Evolutionary conservation across 2,888 invertebrate genomes (phyloP).

Genomic region (Clitarchus hookeri): DNA sequence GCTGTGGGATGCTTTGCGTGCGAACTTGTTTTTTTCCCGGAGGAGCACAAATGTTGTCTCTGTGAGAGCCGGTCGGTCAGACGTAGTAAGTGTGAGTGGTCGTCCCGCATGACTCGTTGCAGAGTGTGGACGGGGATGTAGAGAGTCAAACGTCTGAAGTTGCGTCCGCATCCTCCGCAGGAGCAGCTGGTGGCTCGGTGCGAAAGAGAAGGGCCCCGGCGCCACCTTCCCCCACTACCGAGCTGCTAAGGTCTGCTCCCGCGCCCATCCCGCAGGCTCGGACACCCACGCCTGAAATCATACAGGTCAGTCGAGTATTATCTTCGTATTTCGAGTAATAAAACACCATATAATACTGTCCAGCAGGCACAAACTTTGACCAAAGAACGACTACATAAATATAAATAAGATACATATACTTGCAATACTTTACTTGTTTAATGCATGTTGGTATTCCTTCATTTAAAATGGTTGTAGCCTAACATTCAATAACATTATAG

Average conservation of each 20-base stretch:
- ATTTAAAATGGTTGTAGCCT: no score
- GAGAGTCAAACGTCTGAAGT: slow-evolving; percentile 42
- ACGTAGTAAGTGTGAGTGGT: slow-evolving; percentile 34
- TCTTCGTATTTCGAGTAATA: no score
- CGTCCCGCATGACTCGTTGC: slow-evolving; percentile 41
- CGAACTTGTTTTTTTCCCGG: background rate
- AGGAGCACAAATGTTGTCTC: slow-evolving; percentile 4
- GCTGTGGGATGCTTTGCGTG: background rate
- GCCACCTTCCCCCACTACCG: slow-evolving; percentile 38
- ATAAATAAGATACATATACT: no score
- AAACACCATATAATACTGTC: no score
- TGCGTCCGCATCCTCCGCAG: slow-evolving; percentile 43
- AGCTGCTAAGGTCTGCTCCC: slow-evolving; percentile 46
- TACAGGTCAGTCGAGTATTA: slow-evolving; percentile 51
- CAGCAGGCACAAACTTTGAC: no score
- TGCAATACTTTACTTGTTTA: no score
- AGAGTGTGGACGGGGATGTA: slow-evolving; percentile 45
- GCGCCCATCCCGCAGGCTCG: slow-evolving; percentile 50
- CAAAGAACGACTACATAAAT: no score
- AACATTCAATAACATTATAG: no score
- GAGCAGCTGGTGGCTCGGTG: slow-evolving; percentile 40
- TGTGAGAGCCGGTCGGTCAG: slow-evolving; percentile 16
- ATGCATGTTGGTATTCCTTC: no score
- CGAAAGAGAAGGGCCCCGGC: slow-evolving; percentile 38
- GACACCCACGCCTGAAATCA: slow-evolving; percentile 55